Conservation (phyloP, 2,113 vertebrate genomes). For the Tympanuchus pallidicinctus region DNA sequence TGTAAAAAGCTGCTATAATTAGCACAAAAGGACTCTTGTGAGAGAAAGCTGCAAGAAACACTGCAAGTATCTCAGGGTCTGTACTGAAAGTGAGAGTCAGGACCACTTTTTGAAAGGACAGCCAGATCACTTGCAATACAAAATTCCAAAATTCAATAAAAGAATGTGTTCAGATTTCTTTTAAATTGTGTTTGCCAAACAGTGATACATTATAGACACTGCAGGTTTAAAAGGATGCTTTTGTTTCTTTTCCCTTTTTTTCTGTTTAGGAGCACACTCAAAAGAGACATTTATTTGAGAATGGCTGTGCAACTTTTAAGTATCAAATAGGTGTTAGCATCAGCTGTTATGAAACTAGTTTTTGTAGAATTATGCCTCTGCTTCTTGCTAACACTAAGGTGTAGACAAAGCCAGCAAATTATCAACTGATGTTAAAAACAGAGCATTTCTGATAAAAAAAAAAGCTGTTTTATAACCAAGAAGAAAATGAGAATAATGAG, state of each 20-base stretch:
- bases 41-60: neutral
- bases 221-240: neutral
- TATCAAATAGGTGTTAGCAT: neutral
- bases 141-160: neutral
- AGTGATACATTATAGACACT: neutral
- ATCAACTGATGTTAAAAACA: neutral
- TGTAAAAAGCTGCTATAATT: slow-evolving; percentile 39
- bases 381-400: neutral
- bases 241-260: neutral
- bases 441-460: neutral
- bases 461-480: neutral
- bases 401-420: neutral
- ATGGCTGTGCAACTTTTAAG: neutral
- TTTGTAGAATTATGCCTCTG: neutral
- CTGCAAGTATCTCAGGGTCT: neutral
- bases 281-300: neutral
- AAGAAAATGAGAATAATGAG: neutral
- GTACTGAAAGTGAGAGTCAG: neutral
- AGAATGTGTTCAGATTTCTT: neutral
- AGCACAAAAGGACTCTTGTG: neutral
- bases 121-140: neutral
- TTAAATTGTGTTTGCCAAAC: neutral
- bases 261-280: neutral
- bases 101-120: neutral
- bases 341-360: neutral